These are phyloP conservation scores for Lasius fuliginosus DNA, from an alignment of 2,888 invertebrate species.

Conservation along the genomic window DNA sequence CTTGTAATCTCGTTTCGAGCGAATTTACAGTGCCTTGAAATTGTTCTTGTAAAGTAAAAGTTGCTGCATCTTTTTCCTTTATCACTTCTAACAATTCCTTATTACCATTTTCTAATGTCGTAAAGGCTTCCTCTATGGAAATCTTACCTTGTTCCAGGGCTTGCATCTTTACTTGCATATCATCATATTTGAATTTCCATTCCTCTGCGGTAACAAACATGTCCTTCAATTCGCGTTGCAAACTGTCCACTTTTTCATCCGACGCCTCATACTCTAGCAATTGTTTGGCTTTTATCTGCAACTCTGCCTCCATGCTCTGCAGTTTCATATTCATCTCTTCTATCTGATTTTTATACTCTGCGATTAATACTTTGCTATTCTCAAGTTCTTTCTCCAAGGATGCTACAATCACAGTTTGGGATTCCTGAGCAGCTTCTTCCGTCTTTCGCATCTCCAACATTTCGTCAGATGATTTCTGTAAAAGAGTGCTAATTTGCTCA, in stretches of 20 bases:
- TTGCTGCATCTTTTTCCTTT: conserved; percentile 73
- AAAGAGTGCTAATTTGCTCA: conserved; percentile 85
- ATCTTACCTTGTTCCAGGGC: conserved; percentile 85
- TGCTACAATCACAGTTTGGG: conserved; percentile 60
- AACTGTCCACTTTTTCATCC: conserved; percentile 70
- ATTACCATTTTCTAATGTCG: conserved; percentile 86
- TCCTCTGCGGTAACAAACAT: conserved; percentile 80
- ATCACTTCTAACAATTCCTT: conserved; percentile 76
- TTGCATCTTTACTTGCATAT: conserved; percentile 80
- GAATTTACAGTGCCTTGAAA: conserved; percentile 86
- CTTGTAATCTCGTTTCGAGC: conserved; percentile 84
- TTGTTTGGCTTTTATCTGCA: conserved; percentile 85
- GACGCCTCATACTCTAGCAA: conserved; percentile 69
- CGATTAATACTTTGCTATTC: conserved; percentile 88
- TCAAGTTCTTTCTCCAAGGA: conserved; percentile 81
- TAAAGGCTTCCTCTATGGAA: conserved; percentile 87
- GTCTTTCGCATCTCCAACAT: conserved; percentile 80
- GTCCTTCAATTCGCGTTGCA: conserved; percentile 78
- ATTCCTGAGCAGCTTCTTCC: conserved; percentile 61
- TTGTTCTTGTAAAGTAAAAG: conserved; percentile 84
- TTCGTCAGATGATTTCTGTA: conserved; percentile 86
- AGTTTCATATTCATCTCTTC: conserved; percentile 88
- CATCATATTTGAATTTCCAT: conserved; percentile 79
- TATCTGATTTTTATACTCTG: conserved; percentile 88
- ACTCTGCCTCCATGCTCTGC: conserved; percentile 83